Evolutionary conservation across 2,797 vertebrate species (phyloP), one percentile per base, ranked within the genome.

Genomic region (Thalassophryne amazonica): DNA sequence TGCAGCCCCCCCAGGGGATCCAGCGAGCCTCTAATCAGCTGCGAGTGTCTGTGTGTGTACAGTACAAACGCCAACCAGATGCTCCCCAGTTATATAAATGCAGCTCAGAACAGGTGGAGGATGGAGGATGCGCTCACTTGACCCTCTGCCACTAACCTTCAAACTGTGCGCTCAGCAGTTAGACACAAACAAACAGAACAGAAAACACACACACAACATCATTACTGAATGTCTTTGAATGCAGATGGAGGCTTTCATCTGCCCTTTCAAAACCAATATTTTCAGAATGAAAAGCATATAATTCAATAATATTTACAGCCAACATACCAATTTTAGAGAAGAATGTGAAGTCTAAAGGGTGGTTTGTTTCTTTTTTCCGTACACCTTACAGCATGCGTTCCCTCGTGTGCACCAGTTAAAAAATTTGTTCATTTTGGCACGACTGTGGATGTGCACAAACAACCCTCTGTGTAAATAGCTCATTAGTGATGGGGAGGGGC

Each of bases 381-480:
- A 17, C 62, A 77, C 70, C 55, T 66, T 71, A 22, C 55, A 48
- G 27, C 60, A 35, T 3, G 7, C 47, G 46, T 45, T 64, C 61
- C 54, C 56, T 19, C 60, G 70, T 64, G 60, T 34, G 40, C 2
- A 10, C 54, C 30, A 73, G 62, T 42, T n/a, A 62, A 48, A 56
- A 41, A 43, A 47, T 68, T 19, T 73, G n/a, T 27, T 31, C 31
- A 7, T 54, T 67, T 69, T 81, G 73, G 76, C 69, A 56, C 58
- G 23, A 49, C 24, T 50, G 3, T 29, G 47, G 36, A 61, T 70
- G 60, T 59, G 69, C 81, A 81, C 74, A 83, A 84, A 79, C 80
- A 86, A 47, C 56, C 48, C 42, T 71, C 57, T 81, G 81, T 82
- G 81, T 84, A 82, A 85, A 84, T 84, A 83, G 61, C 86, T 86